Base-by-base conservation (phyloP, 2,888 invertebrate genomes). In the Yponomeuta plumbellus region DNA sequence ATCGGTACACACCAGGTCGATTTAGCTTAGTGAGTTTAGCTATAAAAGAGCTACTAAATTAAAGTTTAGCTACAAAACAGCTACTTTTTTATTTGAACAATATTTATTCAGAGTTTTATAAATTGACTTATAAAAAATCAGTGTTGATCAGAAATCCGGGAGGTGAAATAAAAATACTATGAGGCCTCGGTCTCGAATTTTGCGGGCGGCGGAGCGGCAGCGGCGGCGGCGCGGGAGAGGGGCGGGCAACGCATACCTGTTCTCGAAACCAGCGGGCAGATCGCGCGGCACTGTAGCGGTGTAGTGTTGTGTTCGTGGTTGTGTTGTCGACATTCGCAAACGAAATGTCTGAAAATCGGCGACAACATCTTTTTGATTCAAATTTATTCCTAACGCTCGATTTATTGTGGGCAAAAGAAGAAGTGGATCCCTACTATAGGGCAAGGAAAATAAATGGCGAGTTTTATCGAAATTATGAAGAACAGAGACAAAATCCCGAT, bases 211-310 rank as follows among this genome's bases (percentile, higher is more conserved):
- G 34, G 34, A 4, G 34, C 34, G 34, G 34, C 34, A 4, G 34
- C 34, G 34, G 34, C 57, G 57, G 57, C 57, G 57, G 57, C 57
- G 57, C 57, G 57, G 57, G 57, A 57, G 57, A 57, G 57, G 57
- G 20, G 57, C 57, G 57, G 57, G 57, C 57, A 57, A 57, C 57
- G 57, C 57, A 57, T 57, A 57, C 57, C n/a, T 57, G 57, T 57
- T 57, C 57, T 57, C 57, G 57, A 57, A 57, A 57, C 57, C 57
- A 57, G 57, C 57, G 57, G 57, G 57, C 57, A 57, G 57, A 57
- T 57, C 57, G 17, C 57, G 57, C 34, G 34, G 34, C 34, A 34
- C 34, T 34, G 34, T 34, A 34, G 34, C 34, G 34, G 34, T 34
- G 10, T 34, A 34, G 34, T 34, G 34, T 34, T 34, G 34, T 34